These are phyloP conservation scores for Meleagris gallopavo DNA, from an alignment of 2,113 vertebrate species.

Conservation along the genomic window DNA sequence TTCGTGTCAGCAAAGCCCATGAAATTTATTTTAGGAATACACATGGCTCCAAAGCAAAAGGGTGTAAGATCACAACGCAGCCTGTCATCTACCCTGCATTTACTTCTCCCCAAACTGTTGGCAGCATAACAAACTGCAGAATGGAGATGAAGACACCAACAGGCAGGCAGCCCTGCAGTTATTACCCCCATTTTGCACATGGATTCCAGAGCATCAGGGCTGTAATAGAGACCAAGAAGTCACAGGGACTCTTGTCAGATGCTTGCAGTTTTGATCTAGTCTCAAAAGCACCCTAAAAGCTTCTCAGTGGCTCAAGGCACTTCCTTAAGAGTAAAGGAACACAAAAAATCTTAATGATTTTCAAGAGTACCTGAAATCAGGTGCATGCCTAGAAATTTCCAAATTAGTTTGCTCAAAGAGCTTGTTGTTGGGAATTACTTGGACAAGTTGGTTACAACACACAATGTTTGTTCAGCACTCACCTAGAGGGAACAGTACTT, in stretches of 20 bases:
- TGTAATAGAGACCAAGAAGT: not conserved
- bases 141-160: not conserved
- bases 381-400: not conserved
- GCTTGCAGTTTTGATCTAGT: not conserved
- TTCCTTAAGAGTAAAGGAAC: not conserved
- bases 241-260: not conserved
- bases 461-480: not conserved
- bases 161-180: not conserved
- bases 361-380: not conserved
- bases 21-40: not conserved
- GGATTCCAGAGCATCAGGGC: not conserved
- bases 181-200: rapidly evolving
- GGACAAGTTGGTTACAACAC: not conserved
- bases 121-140: not conserved
- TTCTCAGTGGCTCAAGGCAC: not conserved
- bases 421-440: not conserved
- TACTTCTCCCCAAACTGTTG: not conserved
- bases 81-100: not conserved
- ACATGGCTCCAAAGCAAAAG: not conserved
- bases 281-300: not conserved
- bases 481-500: not conserved
- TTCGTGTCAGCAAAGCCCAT: not conserved
- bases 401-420: not conserved
- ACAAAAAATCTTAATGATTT: not conserved
- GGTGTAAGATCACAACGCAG: not conserved